phyloP scores from a whole-genome alignment of 2,113 vertebrate species.

The Zeus faber region DNA sequence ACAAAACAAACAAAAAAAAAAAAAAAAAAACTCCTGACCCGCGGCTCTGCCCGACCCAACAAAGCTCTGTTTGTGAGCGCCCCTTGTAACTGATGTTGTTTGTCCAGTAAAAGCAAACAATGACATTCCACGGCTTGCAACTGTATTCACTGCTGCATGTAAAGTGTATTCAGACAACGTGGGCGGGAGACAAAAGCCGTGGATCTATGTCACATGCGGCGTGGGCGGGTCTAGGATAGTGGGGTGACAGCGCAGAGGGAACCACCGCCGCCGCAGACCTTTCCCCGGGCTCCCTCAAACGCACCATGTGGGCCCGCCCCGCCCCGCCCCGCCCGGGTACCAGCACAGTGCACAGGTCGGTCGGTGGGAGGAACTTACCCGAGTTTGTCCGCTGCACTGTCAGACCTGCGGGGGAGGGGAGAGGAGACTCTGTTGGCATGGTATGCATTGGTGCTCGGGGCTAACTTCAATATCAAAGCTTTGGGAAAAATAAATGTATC shows the following conservation, averaged over 20 bases:
- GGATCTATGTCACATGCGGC: slow-evolving; percentile 50
- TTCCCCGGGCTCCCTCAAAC: neutral
- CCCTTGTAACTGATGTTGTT: slow-evolving; percentile 41
- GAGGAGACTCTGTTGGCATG: neutral
- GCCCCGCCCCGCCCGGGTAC: too few relatives aligned
- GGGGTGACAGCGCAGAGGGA: slow-evolving; percentile 40
- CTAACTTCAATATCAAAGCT: neutral
- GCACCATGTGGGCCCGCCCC: slow-evolving; percentile 8
- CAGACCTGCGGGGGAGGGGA: slow-evolving; percentile 61
- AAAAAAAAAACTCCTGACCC: slow-evolving; percentile 16
- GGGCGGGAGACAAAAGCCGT: slow-evolving; percentile 44
- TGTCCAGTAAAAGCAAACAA: slow-evolving; percentile 72
- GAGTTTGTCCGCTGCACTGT: slow-evolving; percentile 75
- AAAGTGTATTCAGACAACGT: slow-evolving; percentile 61
- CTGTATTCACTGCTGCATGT: slow-evolving; percentile 66
- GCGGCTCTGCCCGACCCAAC: slow-evolving; percentile 28
- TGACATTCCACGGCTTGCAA: slow-evolving; percentile 76
- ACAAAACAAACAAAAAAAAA: slow-evolving; percentile 5
- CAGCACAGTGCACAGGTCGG: neutral
- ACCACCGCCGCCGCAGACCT: neutral
- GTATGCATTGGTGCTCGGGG: neutral
- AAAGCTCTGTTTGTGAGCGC: slow-evolving; percentile 60
- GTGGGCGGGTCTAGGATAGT: slow-evolving; percentile 23
- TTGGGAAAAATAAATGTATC: too few relatives aligned
- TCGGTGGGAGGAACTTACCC: slow-evolving; percentile 51